Percentiles rank a stretch among this genome's conserved stretches.
These are phyloP conservation scores for Epirrhoe alternata DNA, from an alignment of 2,888 invertebrate genomes.

Conservation along the genomic window DNA sequence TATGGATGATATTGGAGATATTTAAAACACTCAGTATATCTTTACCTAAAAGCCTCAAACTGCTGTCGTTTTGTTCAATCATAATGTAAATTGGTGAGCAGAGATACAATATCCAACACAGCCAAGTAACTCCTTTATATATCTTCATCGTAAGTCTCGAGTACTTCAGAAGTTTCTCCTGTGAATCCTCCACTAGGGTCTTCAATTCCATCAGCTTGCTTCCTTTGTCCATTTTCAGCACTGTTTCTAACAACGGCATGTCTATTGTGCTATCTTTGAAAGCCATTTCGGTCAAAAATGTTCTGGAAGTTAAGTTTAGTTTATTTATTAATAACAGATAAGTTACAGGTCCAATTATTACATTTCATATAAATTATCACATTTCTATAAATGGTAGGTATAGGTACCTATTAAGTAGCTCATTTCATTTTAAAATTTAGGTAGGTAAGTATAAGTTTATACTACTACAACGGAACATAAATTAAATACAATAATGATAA, in stretches of 20 bases:
- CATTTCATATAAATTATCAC: too few species aligned
- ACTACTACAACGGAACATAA: too few species aligned
- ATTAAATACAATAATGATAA: too few species aligned
- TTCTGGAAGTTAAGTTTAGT: too few species aligned
- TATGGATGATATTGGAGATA: too few species aligned
- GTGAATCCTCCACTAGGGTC: conserved; percentile 57
- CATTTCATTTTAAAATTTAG: too few species aligned
- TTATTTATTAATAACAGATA: too few species aligned
- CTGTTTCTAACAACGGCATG: conserved; percentile 64
- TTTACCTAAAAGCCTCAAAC: conserved; percentile 69
- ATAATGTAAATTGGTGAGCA: conserved; percentile 68
- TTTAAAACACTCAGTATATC: not conserved
- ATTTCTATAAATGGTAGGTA: too few species aligned
- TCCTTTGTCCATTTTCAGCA: conserved; percentile 46
- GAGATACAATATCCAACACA: conserved; percentile 67
- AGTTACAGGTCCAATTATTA: too few species aligned
- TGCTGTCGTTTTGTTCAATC: conserved; percentile 58
- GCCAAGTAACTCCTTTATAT: conserved; percentile 60
- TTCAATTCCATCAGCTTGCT: conserved; percentile 60
- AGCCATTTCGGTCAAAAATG: conserved; percentile 66
- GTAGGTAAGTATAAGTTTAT: too few species aligned
- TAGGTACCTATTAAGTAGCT: too few species aligned
- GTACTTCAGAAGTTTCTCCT: conserved; percentile 60
- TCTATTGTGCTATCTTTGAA: conserved; percentile 64
- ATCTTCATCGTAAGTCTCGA: conserved; percentile 59